phyloP scores from a whole-genome alignment of 2,888 invertebrate species.

The Eilema griseolum region DNA sequence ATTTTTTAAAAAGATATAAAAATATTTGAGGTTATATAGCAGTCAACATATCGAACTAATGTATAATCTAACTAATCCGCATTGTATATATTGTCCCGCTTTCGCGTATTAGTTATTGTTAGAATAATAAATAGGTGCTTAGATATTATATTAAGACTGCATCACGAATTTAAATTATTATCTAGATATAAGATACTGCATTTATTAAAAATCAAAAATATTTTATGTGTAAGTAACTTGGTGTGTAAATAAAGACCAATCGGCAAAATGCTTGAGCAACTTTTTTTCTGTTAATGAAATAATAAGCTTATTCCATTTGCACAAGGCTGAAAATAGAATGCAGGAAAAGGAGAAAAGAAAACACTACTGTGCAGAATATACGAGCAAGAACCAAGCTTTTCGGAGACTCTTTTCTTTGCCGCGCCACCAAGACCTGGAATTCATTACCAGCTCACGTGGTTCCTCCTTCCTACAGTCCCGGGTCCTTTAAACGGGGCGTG shows the following conservation, averaged over 20 bases:
- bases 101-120: constrained; percentile 17
- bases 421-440: no score
- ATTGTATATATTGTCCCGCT: constrained; percentile 23
- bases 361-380: no score
- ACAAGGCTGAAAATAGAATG: no score
- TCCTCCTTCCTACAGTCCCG: no score
- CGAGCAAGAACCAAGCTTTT: no score
- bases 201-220: constrained; percentile 32
- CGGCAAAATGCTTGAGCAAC: no score
- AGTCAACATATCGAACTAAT: constrained; percentile 15
- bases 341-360: no score
- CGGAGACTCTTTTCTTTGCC: no score
- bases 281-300: no score
- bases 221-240: constrained; percentile 22
- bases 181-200: constrained; percentile 46
- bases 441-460: no score
- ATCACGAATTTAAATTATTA: constrained; percentile 82
- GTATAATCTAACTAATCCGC: constrained; percentile 12
- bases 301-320: no score
- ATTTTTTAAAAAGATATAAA: neutral
- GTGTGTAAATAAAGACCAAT: neutral
- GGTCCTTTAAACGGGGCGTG: no score
- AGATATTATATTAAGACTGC: constrained; percentile 80
- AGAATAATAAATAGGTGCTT: constrained; percentile 26
- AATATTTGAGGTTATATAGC: constrained; percentile 3